Evolutionary conservation across 2,797 vertebrate species (phyloP), one percentile per base, ranked within the genome.

Genomic region (Stomatorhinus walkeri): DNA sequence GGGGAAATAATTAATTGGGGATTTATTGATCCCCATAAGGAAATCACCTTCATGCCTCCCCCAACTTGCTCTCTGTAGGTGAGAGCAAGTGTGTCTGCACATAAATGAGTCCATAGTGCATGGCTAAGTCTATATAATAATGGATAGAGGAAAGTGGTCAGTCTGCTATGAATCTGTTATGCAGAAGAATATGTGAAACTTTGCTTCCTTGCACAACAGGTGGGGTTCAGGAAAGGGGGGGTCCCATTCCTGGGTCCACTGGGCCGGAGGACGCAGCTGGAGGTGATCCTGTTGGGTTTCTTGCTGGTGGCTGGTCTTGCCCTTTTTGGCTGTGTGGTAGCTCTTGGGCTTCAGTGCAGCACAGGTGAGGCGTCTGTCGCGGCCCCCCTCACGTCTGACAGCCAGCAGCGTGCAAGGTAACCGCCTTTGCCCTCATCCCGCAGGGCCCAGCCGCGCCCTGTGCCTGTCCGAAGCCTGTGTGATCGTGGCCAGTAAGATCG

Each of bases 391-490:
- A n/a, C 19, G 3, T 46, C 72, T n/a, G 5, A n/a, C 19, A 4
- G 85, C 6, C 52, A 10, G 4, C 51, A 2, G 24, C 0, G 22
- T 28, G 22, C 14, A n/a, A 36, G 6, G 22, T 40, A n/a, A 87
- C 52, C 6, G 12, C 3, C 9, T 86, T 0, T 32, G 19, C 28
- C 32, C n/a, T n/a, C n/a, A 8, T 51, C 51, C 46, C 72, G 87
- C 93, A 98, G 98, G 96, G 91, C 95, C 96, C n/a, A 95, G 96
- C 43, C 96, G 92, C 87, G 96, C 94, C 90, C 94, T 95, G 24
- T 99, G 98, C 92, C 96, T 99, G 91, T 96, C 97, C 0, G 97
- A 98, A 79, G 96, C 97, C 0, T 99, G 98, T n/a, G 87, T 98
- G 88, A 97, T 94, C 0, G 97, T 99, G 91, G 97, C 98, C 88